Conservation (phyloP, 2,888 invertebrate genomes). For the Amaurobius ferox region DNA sequence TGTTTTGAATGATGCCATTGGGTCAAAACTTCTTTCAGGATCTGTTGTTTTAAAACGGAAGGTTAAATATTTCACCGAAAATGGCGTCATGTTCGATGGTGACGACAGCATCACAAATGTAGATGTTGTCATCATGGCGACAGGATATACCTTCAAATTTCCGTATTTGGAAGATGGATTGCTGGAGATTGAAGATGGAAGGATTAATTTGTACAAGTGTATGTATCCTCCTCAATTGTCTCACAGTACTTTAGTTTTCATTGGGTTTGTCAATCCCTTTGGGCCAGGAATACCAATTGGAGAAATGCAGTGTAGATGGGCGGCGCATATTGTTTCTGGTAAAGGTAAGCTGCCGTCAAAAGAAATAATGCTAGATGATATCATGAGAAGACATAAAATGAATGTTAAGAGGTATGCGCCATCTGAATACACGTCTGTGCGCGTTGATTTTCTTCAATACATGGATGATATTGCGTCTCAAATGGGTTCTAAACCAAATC, state of each 20-base stretch:
- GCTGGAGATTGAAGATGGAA: constrained; percentile 32
- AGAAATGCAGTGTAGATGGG: constrained; percentile 73
- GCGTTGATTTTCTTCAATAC: constrained; percentile 75
- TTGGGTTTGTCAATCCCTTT: constrained; percentile 74
- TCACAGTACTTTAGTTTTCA: constrained; percentile 75
- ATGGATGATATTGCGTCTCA: constrained; percentile 79
- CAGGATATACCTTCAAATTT: constrained; percentile 77
- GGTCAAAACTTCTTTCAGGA: constrained; percentile 77
- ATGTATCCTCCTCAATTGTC: constrained; percentile 74
- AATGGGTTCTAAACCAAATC: constrained; percentile 78
- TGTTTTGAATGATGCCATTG: constrained; percentile 78
- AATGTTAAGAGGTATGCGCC: constrained; percentile 45
- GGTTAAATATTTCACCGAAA: constrained; percentile 75
- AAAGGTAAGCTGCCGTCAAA: constrained; percentile 34
- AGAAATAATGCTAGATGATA: constrained; percentile 60
- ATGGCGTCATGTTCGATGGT: constrained; percentile 75
- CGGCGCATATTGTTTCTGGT: constrained; percentile 47
- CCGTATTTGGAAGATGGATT: constrained; percentile 76
- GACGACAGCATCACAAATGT: constrained; percentile 75
- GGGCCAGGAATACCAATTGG: constrained; percentile 72
- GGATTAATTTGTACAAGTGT: constrained; percentile 73
- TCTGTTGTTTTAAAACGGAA: constrained; percentile 76
- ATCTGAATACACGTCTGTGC: constrained; percentile 37
- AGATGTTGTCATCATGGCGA: constrained; percentile 77
- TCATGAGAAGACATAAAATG: background rate